These are phyloP conservation scores for Eulemur rufifrons DNA, from an alignment of 2,113 vertebrate genomes.

Conservation along the genomic window DNA sequence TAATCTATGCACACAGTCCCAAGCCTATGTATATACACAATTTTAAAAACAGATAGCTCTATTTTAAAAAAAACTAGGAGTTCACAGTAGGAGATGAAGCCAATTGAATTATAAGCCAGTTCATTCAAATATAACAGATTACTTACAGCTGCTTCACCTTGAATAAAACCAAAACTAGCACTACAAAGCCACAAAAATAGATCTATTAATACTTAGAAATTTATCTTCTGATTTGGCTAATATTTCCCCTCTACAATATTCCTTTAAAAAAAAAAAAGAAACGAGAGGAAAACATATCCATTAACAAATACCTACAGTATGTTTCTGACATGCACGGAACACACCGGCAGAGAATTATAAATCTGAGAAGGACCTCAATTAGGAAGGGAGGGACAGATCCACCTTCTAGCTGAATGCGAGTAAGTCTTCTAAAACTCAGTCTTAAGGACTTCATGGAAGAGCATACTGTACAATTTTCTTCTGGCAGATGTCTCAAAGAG, in stretches of 20 bases:
- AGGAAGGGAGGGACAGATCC: neutral
- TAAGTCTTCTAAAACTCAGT: neutral
- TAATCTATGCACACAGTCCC: conserved; percentile 4
- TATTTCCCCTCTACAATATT: neutral
- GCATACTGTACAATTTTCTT: neutral
- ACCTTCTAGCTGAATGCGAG: neutral
- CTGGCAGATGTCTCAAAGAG: neutral
- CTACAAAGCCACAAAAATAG: conserved; percentile 12
- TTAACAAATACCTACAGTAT: neutral
- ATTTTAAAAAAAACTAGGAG: neutral
- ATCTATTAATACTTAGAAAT: conserved; percentile 8
- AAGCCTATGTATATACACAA: neutral
- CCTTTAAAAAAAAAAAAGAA: neutral
- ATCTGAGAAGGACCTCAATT: neutral
- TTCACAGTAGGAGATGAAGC: conserved; percentile 32
- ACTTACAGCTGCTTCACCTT: neutral
- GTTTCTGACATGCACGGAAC: neutral
- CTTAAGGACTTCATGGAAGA: neutral
- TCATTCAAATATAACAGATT: conserved; percentile 6
- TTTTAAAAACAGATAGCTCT: conserved; percentile 1
- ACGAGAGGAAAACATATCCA: neutral
- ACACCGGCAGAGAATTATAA: conserved; percentile 19
- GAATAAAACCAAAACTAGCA: neutral
- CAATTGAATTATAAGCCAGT: conserved; percentile 13
- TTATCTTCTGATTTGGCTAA: neutral